Evolutionary conservation across 2,797 vertebrate species (phyloP).

Genomic region (Pitangus sulphuratus): DNA sequence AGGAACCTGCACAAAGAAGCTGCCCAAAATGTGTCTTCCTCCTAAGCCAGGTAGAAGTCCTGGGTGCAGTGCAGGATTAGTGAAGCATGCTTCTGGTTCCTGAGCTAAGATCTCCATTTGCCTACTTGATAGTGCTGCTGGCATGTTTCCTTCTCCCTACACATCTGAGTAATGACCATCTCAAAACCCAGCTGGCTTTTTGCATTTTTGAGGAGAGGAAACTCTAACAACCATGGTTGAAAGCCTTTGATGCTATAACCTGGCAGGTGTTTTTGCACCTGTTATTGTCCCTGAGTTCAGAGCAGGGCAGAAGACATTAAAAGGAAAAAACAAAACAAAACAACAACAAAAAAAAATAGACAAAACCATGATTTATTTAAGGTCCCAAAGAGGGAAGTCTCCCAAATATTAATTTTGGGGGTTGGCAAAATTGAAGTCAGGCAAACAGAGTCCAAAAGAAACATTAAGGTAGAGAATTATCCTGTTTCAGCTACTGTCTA

Average conservation of each 20-base stretch:
- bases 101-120: not conserved
- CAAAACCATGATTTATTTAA: conserved; percentile 37
- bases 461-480: conserved; percentile 34
- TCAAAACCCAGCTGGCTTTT: not conserved
- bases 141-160: not conserved
- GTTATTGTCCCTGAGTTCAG: not conserved
- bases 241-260: not conserved
- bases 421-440: conserved; percentile 25
- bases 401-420: conserved; percentile 41
- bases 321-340: not conserved
- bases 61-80: not conserved
- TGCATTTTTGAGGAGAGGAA: not conserved
- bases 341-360: not conserved
- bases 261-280: not conserved
- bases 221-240: not conserved
- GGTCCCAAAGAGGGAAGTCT: not conserved
- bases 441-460: conserved; percentile 47
- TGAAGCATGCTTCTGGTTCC: not conserved
- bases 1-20: not conserved
- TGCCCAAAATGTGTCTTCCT: not conserved
- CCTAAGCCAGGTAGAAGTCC: not conserved
- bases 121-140: not conserved
- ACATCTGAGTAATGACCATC: not conserved
- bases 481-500: conserved; percentile 16
- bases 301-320: not conserved